Base-by-base conservation (phyloP, 2,113 vertebrate genomes). In the Zapornia atra region DNA sequence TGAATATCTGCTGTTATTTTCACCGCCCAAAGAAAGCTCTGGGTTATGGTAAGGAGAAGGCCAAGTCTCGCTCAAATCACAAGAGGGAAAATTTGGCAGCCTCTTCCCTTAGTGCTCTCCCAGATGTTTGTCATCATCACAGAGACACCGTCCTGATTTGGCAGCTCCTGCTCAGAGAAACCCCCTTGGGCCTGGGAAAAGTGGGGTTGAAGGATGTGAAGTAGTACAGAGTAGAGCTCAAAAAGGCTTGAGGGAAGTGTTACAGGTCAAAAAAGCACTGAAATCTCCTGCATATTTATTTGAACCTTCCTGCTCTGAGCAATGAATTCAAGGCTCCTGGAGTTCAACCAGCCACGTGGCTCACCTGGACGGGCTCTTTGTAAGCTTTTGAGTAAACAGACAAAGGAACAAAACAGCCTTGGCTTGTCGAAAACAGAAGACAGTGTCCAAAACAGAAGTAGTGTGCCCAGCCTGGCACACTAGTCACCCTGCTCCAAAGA, bases 21-120 rank as follows among this genome's bases (percentile, higher is more conserved):
- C 60, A 81, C 22, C 0, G 3, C 34, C 20, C 44, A 64, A n/a
- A 92, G 59, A 92, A 90, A 85, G 50, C 50, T 85, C 54, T 90
- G 76, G 31, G 31, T 83, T 90, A 29, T 61, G 31, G 22, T 21
- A n/a, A 42, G 36, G 64, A 94, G 46, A 92, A 82, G 86, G 46
- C 63, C 50, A 92, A 86, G 63, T 61, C 48, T 94, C 0, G 0
- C 26, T 87, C 44, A 80, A 36, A 54, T 89, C 56, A 63, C 19
- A n/a, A 66, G 83, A 86, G 46, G 26, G 21, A 84, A 31, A 91
- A 92, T 66, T 89, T 94, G 81, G 77, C 90, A 94, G 46, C 20
- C 24, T 83, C 57, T 81, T 50, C 28, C 21, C 18, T 92, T 46
- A 24, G 2, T 46, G 25, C n/a, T 95, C 68, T 90, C 89, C 63